Evolutionary conservation across 92 coral and sea anemone species (phyloP).

Genomic region (Zoanthus solanderi): DNA sequence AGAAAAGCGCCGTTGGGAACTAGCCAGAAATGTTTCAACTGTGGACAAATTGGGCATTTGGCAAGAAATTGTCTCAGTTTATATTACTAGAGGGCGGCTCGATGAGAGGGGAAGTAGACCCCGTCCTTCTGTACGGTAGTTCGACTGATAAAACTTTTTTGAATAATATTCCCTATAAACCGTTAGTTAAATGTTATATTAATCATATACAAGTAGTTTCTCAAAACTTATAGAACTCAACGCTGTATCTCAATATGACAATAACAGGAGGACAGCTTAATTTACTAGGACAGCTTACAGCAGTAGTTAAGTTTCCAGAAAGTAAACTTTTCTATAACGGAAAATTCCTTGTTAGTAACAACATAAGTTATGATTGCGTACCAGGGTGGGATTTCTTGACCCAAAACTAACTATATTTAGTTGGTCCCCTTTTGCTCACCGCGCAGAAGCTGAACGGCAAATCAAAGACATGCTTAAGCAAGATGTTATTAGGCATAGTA

Average conservation of each 20-base stretch:
- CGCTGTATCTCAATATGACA: conserved; percentile 51
- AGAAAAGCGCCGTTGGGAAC: background rate
- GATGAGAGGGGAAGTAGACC: background rate
- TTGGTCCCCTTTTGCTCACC: too few species aligned
- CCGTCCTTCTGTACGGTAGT: background rate
- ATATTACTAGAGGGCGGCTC: background rate
- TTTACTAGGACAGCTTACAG: conserved; percentile 36
- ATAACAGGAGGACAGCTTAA: conserved; percentile 41
- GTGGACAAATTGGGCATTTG: conserved; percentile 28
- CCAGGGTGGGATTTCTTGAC: too few species aligned
- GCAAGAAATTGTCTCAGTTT: conserved; percentile 19
- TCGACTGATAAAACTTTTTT: background rate
- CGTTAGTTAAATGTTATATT: conserved; percentile 47
- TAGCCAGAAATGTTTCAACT: conserved; percentile 20
- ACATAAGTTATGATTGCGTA: too few species aligned
- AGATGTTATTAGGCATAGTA: too few species aligned
- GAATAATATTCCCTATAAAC: conserved; percentile 37
- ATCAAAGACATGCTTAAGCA: too few species aligned
- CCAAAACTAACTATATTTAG: too few species aligned
- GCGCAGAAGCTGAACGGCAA: too few species aligned
- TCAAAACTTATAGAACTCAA: conserved; percentile 28
- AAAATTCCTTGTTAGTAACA: conserved; percentile 50
- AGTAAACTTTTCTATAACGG: conserved; percentile 42
- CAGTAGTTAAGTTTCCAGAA: conserved; percentile 39
- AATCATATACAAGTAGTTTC: conserved; percentile 15